Evolutionary conservation across 23 tunicate species (phyloP), one percentile per base, ranked within the genome.

Genomic region (Ascidia mentula): DNA sequence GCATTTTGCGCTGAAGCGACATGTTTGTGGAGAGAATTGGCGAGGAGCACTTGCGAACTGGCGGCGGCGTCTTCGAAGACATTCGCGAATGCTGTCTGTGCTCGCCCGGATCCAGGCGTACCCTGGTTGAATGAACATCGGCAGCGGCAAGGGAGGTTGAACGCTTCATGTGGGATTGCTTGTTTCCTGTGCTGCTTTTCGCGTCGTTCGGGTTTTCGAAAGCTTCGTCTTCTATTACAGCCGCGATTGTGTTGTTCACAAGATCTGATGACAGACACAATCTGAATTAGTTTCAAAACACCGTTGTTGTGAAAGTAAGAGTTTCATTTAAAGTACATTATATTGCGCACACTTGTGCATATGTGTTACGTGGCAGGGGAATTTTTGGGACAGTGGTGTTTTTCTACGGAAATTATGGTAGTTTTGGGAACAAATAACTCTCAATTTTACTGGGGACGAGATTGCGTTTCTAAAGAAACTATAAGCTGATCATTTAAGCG

Each of bases 171-270:
- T 28, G 32, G 24, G 46, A 31, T 13, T 45, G 1, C 13, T 53
- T 53, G n/a, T n/a, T n/a, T n/a, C n/a, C n/a, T n/a, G n/a, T 20
- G 40, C 40, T 72, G 31, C 78, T 71, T n/a, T 31, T n/a, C 38
- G 13, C 35, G 65, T 28, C 73, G 32, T 34, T 38, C 32, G 42
- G 72, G 17, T 26, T 26, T 34, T 82, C 92, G 38, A 87, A 87
- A 18, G 92, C 78, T 60, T 87, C 92, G 86, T 87, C 92, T 35
- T 87, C 92, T 4, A 60, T 77, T 6, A 59, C 39, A 17, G 81
- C 31, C 9, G 36, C 20, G 5, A 37, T 75, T 2, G 37, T 22
- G 40, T 37, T 39, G 34, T 38, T 53, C 24, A 53, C 65, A 26
- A 53, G 24, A 53, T 53, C 65, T 53, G 65, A n/a, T n/a, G n/a